Percentiles rank a stretch among this genome's conserved stretches.
Conservation (phyloP, 2,113 vertebrate genomes). For the Cyanoderma ruficeps region DNA sequence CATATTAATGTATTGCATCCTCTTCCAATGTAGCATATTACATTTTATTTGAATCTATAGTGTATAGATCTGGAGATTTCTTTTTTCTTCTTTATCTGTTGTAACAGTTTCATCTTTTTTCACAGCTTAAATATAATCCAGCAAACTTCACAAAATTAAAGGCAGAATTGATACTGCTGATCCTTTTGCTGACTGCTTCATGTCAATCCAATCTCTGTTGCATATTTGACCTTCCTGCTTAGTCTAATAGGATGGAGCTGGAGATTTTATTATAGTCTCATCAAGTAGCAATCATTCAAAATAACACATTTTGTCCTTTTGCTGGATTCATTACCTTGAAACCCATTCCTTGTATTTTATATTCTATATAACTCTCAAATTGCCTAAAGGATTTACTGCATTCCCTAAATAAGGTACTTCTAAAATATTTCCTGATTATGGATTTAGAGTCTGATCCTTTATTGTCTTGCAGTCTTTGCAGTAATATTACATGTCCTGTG, state of each 20-base stretch:
- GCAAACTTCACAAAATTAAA: neutral
- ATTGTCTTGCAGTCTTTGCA: neutral
- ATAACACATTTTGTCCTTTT: slow-evolving; percentile 56
- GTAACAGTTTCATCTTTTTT: neutral
- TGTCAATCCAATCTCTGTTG: neutral
- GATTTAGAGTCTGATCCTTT: neutral
- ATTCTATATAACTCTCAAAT: slow-evolving; percentile 27
- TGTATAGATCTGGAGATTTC: neutral
- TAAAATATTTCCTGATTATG: slow-evolving; percentile 14
- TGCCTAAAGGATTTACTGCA: slow-evolving; percentile 36
- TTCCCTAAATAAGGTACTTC: slow-evolving; percentile 22
- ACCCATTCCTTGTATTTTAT: slow-evolving; percentile 25
- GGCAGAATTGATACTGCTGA: neutral
- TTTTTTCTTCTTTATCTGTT: neutral
- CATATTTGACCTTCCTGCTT: slow-evolving; percentile 45
- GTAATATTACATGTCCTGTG: neutral
- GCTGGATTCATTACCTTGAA: slow-evolving; percentile 35
- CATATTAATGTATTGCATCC: neutral
- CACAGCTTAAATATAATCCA: neutral
- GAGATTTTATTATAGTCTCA: slow-evolving; percentile 45
- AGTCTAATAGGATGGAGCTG: slow-evolving; percentile 26
- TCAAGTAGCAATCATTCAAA: slow-evolving; percentile 57
- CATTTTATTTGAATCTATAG: neutral
- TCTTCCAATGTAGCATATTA: neutral
- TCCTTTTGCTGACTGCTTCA: neutral